A percentile compares a stretch with the other conserved stretches of the same genome.
These are phyloP conservation scores for Conistra vaccinii DNA, from an alignment of 2,888 invertebrate genomes.

Conservation along the genomic window DNA sequence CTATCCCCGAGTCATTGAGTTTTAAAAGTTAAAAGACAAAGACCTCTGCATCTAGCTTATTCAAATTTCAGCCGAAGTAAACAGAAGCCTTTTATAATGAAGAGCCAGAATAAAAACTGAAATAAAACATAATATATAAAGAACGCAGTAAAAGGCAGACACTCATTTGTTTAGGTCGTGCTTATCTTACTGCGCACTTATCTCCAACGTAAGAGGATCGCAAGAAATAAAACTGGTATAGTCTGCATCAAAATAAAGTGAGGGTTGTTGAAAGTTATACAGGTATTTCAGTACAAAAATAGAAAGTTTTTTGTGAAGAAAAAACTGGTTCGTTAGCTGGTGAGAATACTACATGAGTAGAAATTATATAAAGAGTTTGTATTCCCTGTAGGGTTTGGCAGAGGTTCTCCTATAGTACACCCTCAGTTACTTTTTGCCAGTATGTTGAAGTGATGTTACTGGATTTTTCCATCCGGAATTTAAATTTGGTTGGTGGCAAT, in stretches of 20 bases:
- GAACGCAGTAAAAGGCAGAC: slow-evolving; percentile 17
- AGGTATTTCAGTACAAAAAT: background rate
- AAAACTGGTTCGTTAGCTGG: background rate
- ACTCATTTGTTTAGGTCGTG: slow-evolving; percentile 27
- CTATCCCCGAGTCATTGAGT: background rate
- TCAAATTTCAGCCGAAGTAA: background rate
- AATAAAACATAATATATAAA: slow-evolving; percentile 20
- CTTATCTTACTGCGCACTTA: slow-evolving; percentile 43
- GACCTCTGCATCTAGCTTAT: background rate
- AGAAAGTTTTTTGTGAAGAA: background rate
- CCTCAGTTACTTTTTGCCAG: background rate
- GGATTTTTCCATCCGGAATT: background rate
- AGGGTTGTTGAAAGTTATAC: background rate
- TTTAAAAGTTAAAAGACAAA: background rate
- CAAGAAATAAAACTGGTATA: slow-evolving; percentile 32
- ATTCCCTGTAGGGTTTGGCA: background rate
- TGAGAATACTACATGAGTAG: background rate
- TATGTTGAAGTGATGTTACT: background rate
- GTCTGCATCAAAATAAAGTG: slow-evolving; percentile 25
- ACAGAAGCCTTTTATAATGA: slow-evolving; percentile 15
- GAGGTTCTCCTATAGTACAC: background rate
- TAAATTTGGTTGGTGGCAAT: background rate
- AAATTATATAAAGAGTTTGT: no score
- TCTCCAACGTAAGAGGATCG: slow-evolving; percentile 25
- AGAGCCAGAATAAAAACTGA: slow-evolving; percentile 8